Evolutionary conservation across 37 sponge, comb jelly and placozoan species (phyloP), one percentile per base, ranked within the genome.

Genomic region (Diacarnus erythraeanus): DNA sequence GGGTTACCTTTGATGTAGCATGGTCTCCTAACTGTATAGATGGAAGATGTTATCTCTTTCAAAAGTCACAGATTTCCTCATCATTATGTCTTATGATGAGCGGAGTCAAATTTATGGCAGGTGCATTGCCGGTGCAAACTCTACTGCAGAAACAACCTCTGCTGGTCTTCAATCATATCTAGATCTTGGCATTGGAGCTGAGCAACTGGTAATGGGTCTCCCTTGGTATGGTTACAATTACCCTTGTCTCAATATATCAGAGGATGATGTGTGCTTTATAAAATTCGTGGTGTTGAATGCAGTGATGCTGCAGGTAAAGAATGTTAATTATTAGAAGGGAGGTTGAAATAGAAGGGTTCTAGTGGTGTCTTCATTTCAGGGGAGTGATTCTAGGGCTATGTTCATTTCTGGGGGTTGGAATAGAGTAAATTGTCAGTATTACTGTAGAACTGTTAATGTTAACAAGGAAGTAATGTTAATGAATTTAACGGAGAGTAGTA

Each of bases 191-290:
- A 80, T 95, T 35, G 59, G 66, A 4, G 37, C 83, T 39, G 25
- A 64, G 42, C 71, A 84, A 27, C 87, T 95, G 51, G 90, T 95
- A 0, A 59, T 95, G 42, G 93, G 93, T 3, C 83, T 81, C 21
- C 96, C 96, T 0, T 95, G 96, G 96, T 95, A 93, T 64, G 96
- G 96, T 0, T 95, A 95, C 41, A 84, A 92, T 72, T 95, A 95
- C 70, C 76, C 85, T 3, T 95, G 96, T 40, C 10, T 71, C 27
- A 41, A 18, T 1, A 26, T 92, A 40, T 40, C 72, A 6, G 43
- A 38, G 10, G 83, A 69, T 35, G 64, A 51, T 57, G 65, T 76
- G 33, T 95, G 96, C 47, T 35, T 47, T n/a, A 83, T 95, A 30
- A 31, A 35, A 18, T 38, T 80, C 6, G 87, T 84, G 4, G 82